phyloP scores from a whole-genome alignment of 2,888 invertebrate genomes.

The Aricia artaxerxes region DNA sequence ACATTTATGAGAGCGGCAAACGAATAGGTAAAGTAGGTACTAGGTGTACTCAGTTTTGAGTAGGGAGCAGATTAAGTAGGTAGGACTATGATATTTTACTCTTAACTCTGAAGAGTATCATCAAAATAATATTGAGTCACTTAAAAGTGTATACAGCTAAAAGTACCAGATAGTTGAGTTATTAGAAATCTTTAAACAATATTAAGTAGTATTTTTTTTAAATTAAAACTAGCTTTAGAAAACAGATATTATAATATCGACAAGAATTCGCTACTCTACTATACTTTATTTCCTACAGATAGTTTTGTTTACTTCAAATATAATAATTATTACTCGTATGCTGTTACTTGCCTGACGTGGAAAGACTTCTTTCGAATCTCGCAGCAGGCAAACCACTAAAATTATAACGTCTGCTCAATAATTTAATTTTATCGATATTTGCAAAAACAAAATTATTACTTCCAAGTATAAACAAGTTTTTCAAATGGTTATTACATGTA shows the following conservation, averaged over 20 bases:
- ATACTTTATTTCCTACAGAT: too few species aligned
- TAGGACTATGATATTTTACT: too few species aligned
- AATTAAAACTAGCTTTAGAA: not conserved
- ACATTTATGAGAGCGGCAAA: not conserved
- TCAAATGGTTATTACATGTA: slow-evolving; percentile 31
- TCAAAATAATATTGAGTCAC: too few species aligned
- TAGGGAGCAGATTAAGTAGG: too few species aligned
- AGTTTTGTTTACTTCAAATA: too few species aligned
- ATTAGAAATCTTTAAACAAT: too few species aligned
- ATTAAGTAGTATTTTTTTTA: too few species aligned
- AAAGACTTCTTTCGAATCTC: not conserved
- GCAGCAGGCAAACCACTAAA: not conserved
- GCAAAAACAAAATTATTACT: slow-evolving; percentile 33
- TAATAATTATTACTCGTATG: too few species aligned
- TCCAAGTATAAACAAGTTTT: slow-evolving; percentile 29
- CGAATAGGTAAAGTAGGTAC: not conserved
- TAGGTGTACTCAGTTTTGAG: not conserved
- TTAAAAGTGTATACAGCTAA: too few species aligned
- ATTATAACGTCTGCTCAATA: slow-evolving; percentile 4
- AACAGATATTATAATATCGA: not conserved
- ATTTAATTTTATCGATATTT: slow-evolving; percentile 28
- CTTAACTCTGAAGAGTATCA: too few species aligned
- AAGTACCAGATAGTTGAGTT: too few species aligned
- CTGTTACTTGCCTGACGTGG: not conserved
- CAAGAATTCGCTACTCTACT: too few species aligned